A percentile compares a stretch with the other conserved stretches of the same genome.
Conservation (phyloP, 2,797 vertebrate genomes). For the Tachyglossus aculeatus region DNA sequence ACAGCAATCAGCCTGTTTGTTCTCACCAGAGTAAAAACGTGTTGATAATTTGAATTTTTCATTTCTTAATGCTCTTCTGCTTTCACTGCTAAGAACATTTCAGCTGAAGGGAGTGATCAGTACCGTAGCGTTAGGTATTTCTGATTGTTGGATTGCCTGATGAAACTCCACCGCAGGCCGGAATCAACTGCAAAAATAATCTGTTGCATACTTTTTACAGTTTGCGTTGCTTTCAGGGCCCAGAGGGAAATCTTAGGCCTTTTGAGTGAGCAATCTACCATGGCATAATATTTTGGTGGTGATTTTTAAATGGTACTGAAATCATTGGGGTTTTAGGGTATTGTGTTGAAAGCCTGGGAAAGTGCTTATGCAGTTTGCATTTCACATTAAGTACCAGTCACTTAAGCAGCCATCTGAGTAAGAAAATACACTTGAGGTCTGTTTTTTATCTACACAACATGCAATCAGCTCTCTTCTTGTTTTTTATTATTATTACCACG, state of each 20-base stretch:
- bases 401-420: constrained; percentile 21
- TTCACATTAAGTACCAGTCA: background rate
- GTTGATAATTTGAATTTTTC: constrained; percentile 4
- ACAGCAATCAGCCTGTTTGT: background rate
- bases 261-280: background rate
- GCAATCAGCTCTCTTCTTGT: constrained; percentile 27
- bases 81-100: background rate
- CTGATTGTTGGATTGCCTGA: no score
- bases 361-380: background rate
- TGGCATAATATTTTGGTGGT: background rate
- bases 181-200: no score
- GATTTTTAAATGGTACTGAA: background rate
- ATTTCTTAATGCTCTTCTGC: background rate
- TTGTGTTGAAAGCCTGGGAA: background rate
- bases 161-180: no score
- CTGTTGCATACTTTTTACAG: background rate
- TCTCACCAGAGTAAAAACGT: background rate
- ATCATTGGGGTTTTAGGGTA: background rate
- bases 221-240: background rate
- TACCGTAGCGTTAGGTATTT: no score
- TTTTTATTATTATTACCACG: constrained; percentile 54
- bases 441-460: constrained; percentile 22
- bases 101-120: constrained; percentile 11
- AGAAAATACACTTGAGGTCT: constrained; percentile 28
- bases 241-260: background rate